Evolutionary conservation across 2,888 invertebrate genomes (phyloP).

Genomic region (Podotricha telesiphe): DNA sequence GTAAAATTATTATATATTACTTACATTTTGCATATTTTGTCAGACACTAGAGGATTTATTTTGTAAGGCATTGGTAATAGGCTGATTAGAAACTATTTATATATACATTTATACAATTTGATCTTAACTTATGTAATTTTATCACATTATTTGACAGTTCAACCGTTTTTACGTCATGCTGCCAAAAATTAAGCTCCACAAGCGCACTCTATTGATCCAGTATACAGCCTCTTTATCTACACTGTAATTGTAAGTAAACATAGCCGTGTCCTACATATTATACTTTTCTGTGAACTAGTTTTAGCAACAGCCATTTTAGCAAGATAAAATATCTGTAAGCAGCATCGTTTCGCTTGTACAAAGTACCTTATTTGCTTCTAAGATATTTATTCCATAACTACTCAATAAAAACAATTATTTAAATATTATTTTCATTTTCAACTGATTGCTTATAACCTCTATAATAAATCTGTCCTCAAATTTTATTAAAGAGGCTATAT

Average conservation of each 20-base stretch:
- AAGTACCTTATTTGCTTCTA: neutral
- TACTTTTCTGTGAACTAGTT: neutral
- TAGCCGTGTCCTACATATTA: conserved; percentile 10
- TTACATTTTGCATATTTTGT: conserved; percentile 14
- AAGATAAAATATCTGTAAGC: neutral
- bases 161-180: neutral
- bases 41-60: neutral
- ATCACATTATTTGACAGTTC: conserved; percentile 5
- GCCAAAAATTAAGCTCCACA: conserved; percentile 1
- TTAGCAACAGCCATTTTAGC: neutral
- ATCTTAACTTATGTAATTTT: conserved; percentile 4
- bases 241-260: conserved; percentile 3
- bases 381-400: too few relatives aligned
- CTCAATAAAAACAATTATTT: too few relatives aligned
- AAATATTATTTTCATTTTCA: too few relatives aligned
- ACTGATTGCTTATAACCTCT: too few relatives aligned
- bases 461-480: too few relatives aligned
- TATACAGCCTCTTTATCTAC: conserved; percentile 20
- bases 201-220: conserved; percentile 18
- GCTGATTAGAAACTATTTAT: conserved; percentile 6
- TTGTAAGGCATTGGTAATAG: neutral
- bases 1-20: neutral
- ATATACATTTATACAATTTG: neutral
- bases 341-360: neutral
- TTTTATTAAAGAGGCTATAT: too few relatives aligned